Base-by-base conservation (phyloP, 1,140 invertebrate genomes). In the Watersipora subatra region DNA sequence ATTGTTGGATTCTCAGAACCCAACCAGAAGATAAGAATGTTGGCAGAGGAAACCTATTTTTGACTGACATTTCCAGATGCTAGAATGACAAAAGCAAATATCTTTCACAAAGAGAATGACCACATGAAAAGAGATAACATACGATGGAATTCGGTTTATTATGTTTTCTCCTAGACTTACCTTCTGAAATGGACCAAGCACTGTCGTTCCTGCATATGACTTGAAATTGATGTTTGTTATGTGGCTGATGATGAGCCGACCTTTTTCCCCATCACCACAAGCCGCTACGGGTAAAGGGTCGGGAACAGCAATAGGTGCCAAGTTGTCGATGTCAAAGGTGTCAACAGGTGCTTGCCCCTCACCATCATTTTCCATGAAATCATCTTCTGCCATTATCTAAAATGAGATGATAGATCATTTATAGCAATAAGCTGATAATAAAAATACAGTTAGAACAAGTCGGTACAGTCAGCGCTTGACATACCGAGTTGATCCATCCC, bases 181-280 rank as follows among this genome's bases (percentile, higher is more conserved):
- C 71, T 82, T 82, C 68, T 84, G 78, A 70, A 85, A 84, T 19
- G 83, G 83, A 56, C 84, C 84, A 25, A 84, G 68, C 3, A 84
- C 79, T 74, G 89, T 85, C 58, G 84, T 83, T 0, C 90, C 91
- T 66, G 89, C 92, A 77, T 98, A 99, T 75, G 94, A 97, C 83
- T 99, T 99, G 76, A 99, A 99, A 80, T 97, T 95, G 28, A 86
- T 83, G 79, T 95, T 96, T 0, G 87, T 86, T 72, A 99, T 97
- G 69, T 93, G 86, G 0, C 87, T 88, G 28, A 99, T 97, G 56
- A 99, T 88, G 25, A 99, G 79, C 17, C 95, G 83, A 19, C 58
- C 58, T 12, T 24, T 59, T 24, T 59, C 58, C 7, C 58, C 58
- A 22, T 46, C 34, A 7, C 34, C 34, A 46, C 34, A 46, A n/a